A percentile compares a stretch with the other conserved stretches of the same genome.
phyloP scores from a whole-genome alignment of 2,797 vertebrate genomes.

The Apogon hyalosoma region DNA sequence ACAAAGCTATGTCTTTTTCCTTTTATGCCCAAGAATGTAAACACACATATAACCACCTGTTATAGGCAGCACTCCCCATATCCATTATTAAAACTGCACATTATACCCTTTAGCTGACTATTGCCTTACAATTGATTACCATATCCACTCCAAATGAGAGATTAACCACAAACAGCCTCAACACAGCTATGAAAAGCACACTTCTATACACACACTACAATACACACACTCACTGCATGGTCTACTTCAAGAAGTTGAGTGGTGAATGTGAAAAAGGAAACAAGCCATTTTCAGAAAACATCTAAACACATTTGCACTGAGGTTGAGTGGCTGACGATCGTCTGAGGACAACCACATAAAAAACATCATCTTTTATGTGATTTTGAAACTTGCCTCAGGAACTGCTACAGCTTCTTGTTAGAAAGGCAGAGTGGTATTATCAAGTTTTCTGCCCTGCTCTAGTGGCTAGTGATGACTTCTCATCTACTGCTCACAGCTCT shows the following conservation, averaged over 20 bases:
- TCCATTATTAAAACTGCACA: slow-evolving; percentile 2
- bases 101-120: background rate
- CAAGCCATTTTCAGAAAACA: slow-evolving; percentile 5
- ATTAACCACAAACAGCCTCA: too few relatives aligned
- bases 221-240: slow-evolving; percentile 7
- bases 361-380: slow-evolving; percentile 9
- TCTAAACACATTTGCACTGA: slow-evolving; percentile 41
- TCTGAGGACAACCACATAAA: slow-evolving; percentile 8
- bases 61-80: slow-evolving; percentile 3
- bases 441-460: slow-evolving; percentile 19
- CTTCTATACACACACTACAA: slow-evolving; percentile 10
- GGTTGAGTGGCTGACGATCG: background rate
- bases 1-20: too few relatives aligned
- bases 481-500: slow-evolving; percentile 35
- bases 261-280: slow-evolving; percentile 32
- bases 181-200: too few relatives aligned
- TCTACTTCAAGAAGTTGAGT: slow-evolving; percentile 26
- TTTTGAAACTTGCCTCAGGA: slow-evolving; percentile 30
- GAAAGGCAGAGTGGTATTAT: slow-evolving; percentile 5
- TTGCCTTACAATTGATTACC: background rate
- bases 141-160: too few relatives aligned
- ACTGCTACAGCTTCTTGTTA: slow-evolving; percentile 27
- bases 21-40: background rate
- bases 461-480: slow-evolving; percentile 33
- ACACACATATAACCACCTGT: slow-evolving; percentile 20